phyloP scores from a whole-genome alignment of 2,797 vertebrate genomes.

The Labroides dimidiatus region DNA sequence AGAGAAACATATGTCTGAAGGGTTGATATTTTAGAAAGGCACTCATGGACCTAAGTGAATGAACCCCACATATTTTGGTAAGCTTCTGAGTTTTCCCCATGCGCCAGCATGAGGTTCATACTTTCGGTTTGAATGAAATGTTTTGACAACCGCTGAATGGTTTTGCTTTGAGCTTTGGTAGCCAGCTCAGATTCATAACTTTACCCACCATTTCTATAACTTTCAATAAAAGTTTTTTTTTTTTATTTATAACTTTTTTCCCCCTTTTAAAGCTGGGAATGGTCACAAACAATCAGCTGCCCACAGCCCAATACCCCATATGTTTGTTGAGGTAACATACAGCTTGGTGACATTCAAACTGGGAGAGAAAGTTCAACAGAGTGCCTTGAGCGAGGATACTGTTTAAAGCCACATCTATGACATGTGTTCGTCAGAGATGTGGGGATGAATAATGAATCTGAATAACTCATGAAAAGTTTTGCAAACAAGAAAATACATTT shows the following conservation, averaged over 20 bases:
- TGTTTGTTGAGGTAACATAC: slow-evolving; percentile 21
- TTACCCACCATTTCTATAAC: background rate
- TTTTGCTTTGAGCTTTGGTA: background rate
- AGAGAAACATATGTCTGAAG: background rate
- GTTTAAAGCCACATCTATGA: slow-evolving; percentile 38
- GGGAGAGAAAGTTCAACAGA: slow-evolving; percentile 18
- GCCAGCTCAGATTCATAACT: background rate
- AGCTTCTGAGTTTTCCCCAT: background rate
- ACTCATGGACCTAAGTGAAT: background rate
- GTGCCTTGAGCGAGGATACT: slow-evolving; percentile 11
- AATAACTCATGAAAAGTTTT: slow-evolving; percentile 21
- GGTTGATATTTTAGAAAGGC: background rate
- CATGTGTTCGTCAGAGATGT: slow-evolving; percentile 26
- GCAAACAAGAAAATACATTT: slow-evolving; percentile 15
- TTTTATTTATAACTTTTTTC: too few relatives aligned
- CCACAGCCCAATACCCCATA: background rate
- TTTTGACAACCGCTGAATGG: background rate
- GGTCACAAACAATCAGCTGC: background rate
- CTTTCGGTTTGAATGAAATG: slow-evolving; percentile 1
- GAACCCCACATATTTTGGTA: background rate
- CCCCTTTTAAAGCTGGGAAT: background rate
- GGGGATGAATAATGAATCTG: slow-evolving; percentile 22
- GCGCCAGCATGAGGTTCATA: background rate
- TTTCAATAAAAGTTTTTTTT: background rate
- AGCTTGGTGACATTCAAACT: slow-evolving; percentile 26